A percentile compares a stretch with the other conserved stretches of the same genome.
These are phyloP conservation scores for Caenorhabditis inopinata DNA, from an alignment of 1,140 invertebrate genomes.

Conservation along the genomic window DNA sequence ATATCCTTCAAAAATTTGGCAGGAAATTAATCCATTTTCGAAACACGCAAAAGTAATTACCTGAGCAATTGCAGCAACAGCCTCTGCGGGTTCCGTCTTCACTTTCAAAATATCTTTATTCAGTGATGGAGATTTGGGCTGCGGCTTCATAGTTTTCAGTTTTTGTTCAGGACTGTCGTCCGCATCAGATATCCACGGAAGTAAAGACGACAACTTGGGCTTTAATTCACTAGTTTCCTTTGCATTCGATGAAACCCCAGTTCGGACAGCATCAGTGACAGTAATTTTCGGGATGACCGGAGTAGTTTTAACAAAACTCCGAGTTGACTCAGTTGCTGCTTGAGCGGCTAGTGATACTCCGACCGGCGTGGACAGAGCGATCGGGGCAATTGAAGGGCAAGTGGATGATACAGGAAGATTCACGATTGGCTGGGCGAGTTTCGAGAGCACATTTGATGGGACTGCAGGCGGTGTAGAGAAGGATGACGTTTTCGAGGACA, in stretches of 20 bases:
- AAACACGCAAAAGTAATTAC: too few species aligned
- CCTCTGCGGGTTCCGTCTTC: not conserved
- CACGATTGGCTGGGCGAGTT: too few species aligned
- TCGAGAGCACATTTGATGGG: too few species aligned
- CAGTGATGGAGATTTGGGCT: not conserved
- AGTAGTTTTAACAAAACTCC: not conserved
- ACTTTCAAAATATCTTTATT: not conserved
- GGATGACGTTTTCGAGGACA: not conserved
- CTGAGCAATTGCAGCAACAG: not conserved
- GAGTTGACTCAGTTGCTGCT: too few species aligned
- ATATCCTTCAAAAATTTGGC: too few species aligned
- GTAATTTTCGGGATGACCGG: constrained; percentile 12
- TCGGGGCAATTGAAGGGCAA: too few species aligned
- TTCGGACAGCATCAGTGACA: not conserved
- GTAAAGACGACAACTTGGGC: not conserved
- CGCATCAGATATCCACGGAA: not conserved
- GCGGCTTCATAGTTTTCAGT: not conserved
- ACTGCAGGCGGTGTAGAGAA: not conserved
- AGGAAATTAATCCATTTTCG: too few species aligned
- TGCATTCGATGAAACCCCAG: not conserved
- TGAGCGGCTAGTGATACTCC: too few species aligned
- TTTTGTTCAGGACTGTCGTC: not conserved
- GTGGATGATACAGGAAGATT: too few species aligned
- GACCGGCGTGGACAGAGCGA: too few species aligned
- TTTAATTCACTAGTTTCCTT: not conserved